These are phyloP conservation scores for Ariopsis seemanni DNA, from an alignment of 2,113 vertebrate species.

Conservation along the genomic window DNA sequence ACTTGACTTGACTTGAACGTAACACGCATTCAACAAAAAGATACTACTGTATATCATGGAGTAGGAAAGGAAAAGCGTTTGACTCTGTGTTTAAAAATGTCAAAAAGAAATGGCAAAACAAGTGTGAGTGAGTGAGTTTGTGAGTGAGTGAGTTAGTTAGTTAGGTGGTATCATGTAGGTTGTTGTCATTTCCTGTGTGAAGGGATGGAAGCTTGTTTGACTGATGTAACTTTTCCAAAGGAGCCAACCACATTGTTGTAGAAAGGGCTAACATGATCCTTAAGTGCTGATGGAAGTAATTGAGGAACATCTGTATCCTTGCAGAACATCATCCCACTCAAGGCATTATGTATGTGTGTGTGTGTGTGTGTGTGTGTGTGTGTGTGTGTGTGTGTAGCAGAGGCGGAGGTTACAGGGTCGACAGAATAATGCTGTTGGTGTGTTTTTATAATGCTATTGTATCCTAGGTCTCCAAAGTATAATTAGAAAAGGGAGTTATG, in stretches of 20 bases:
- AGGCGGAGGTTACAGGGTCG: conserved; percentile 46
- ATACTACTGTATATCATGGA: neutral
- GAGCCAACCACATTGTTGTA: conserved; percentile 9
- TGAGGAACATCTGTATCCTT: conserved; percentile 52
- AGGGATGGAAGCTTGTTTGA: neutral
- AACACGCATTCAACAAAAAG: neutral
- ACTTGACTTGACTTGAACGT: too few species aligned
- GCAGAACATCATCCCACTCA: conserved; percentile 50
- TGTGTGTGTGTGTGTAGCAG: conserved; percentile 26
- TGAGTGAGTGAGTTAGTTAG: too few species aligned
- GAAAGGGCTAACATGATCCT: conserved; percentile 23
- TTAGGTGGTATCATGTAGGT: neutral
- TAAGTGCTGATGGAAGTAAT: conserved; percentile 49
- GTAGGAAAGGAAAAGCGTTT: neutral
- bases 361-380: conserved; percentile 30
- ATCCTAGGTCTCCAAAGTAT: conserved; percentile 43
- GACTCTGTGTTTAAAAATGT: neutral
- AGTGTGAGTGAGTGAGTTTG: too few species aligned
- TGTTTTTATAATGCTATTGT: conserved; percentile 53
- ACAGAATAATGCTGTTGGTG: conserved; percentile 46
- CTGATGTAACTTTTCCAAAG: conserved; percentile 17
- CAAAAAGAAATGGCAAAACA: too few species aligned
- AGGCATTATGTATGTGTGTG: conserved; percentile 27
- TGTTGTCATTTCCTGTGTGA: conserved; percentile 14
- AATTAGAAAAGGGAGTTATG: conserved; percentile 53